Evolutionary conservation across 2,113 vertebrate genomes (phyloP).

Genomic region (Chascanopsetta lugubris): DNA sequence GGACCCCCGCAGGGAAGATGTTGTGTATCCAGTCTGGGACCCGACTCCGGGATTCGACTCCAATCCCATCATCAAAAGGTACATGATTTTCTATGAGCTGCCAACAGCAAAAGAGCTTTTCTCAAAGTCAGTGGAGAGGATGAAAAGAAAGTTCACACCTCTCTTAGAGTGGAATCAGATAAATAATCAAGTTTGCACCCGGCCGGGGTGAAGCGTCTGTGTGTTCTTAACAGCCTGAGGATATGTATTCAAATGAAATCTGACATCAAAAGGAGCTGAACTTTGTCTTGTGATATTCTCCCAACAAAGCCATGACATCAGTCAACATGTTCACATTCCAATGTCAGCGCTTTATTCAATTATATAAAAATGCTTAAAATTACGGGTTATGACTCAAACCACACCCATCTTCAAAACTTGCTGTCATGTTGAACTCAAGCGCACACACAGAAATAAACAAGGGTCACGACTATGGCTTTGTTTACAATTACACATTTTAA

Average conservation of each 20-base stretch:
- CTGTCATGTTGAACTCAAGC: neutral
- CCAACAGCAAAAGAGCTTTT: neutral
- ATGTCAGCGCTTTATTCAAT: neutral
- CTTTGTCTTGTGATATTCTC: neutral
- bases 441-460: no score
- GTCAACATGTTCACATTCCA: neutral
- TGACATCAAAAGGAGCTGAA: neutral
- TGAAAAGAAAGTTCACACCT: constrained; percentile 27
- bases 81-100: constrained; percentile 11
- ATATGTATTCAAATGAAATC: neutral
- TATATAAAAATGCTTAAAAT: no score
- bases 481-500: neutral
- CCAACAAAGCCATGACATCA: neutral
- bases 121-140: constrained; percentile 20
- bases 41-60: neutral
- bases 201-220: no score
- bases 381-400: neutral
- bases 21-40: constrained; percentile 1
- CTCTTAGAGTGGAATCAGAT: constrained; percentile 12
- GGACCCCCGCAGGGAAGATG: neutral
- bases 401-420: neutral
- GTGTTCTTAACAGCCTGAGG: neutral
- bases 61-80: neutral
- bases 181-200: constrained; percentile 24
- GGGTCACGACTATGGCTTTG: neutral